These are phyloP conservation scores for Tyto alba DNA, from an alignment of 2,113 vertebrate species.

Conservation along the genomic window DNA sequence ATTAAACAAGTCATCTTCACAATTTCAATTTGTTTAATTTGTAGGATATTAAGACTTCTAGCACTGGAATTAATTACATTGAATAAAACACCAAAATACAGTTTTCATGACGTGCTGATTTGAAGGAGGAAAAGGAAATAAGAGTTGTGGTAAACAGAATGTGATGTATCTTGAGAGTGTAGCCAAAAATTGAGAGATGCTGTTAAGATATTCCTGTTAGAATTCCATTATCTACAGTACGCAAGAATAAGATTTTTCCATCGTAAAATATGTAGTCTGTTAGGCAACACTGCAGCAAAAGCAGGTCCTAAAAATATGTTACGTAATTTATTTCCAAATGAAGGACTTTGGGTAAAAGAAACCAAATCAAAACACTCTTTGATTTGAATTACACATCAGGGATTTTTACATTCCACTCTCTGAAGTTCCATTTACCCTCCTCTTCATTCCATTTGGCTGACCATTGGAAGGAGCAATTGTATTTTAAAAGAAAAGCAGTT, in stretches of 20 bases:
- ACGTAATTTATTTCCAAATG: not conserved
- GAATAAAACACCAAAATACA: not conserved
- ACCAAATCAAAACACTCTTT: not conserved
- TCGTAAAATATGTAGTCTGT: not conserved
- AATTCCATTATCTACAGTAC: not conserved
- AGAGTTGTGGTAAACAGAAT: not conserved
- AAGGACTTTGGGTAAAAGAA: not conserved
- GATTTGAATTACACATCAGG: not conserved
- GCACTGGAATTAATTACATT: not conserved
- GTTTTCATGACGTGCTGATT: not conserved
- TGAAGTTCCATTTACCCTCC: not conserved
- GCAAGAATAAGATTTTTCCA: not conserved
- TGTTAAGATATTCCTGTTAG: slow-evolving; percentile 10
- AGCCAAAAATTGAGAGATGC: not conserved
- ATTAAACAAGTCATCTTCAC: not conserved
- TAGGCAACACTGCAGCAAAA: not conserved
- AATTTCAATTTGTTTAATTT: slow-evolving; percentile 12
- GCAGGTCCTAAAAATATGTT: not conserved
- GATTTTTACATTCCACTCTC: not conserved
- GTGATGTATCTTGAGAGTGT: not conserved
- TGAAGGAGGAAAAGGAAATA: not conserved
- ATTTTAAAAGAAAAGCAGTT: not conserved
- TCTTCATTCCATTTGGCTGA: not conserved
- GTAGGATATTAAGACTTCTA: not conserved
- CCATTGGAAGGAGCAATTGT: not conserved